These are phyloP conservation scores for Python bivittatus DNA, from an alignment of 2,113 vertebrate species.

Conservation along the genomic window DNA sequence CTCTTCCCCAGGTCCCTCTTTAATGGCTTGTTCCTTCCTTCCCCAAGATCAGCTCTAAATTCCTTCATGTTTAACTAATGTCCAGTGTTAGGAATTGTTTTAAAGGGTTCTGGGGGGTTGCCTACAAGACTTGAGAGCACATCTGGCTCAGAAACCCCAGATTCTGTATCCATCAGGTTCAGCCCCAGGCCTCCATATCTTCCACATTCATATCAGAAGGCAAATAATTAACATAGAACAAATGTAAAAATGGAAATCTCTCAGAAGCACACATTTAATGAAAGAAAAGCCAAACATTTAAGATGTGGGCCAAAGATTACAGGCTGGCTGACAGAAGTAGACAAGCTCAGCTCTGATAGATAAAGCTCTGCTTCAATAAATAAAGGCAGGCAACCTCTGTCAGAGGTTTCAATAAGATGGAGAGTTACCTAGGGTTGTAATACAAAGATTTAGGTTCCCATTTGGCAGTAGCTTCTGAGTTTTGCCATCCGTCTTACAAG, in stretches of 20 bases:
- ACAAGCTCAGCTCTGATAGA: neutral
- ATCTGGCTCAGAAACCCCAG: neutral
- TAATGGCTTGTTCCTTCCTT: neutral
- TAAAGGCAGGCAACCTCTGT: neutral
- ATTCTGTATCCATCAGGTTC: neutral
- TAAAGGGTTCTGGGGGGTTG: neutral
- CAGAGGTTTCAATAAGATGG: slow-evolving; percentile 12
- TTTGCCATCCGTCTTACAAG: slow-evolving; percentile 23
- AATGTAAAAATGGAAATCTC: neutral
- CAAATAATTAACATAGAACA: neutral
- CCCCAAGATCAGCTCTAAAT: neutral
- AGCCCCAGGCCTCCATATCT: neutral
- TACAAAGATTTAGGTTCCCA: slow-evolving; percentile 18
- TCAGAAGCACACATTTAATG: neutral
- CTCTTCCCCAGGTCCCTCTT: neutral
- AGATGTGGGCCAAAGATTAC: neutral
- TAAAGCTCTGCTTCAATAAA: neutral
- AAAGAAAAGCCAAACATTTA: neutral
- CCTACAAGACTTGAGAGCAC: neutral
- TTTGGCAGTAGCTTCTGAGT: neutral
- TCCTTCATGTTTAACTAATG: neutral
- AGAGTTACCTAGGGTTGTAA: slow-evolving; percentile 20
- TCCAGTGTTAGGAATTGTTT: neutral
- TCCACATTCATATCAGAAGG: slow-evolving; percentile 6
- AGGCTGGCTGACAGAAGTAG: slow-evolving; percentile 9